Conservation (phyloP, 23 tunicate species). For the Trididemnum clinides region DNA sequence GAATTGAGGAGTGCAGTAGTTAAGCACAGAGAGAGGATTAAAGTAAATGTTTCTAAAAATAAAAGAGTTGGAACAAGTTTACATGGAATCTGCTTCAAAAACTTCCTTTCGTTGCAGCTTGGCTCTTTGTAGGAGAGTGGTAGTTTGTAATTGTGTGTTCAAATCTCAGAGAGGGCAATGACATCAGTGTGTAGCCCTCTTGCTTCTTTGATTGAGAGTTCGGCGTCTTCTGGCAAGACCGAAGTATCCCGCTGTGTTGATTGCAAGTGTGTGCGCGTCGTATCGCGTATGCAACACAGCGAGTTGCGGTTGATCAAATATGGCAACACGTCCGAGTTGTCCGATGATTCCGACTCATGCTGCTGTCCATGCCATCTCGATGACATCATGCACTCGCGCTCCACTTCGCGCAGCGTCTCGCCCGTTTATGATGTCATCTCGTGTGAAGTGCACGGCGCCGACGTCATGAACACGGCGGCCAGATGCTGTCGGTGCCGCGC, state of each 20-base stretch:
- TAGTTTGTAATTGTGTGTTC: too few species aligned
- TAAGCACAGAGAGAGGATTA: too few species aligned
- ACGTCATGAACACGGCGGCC: not conserved
- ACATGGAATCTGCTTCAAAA: too few species aligned
- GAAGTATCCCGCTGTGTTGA: conserved; percentile 53
- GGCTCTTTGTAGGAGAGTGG: too few species aligned
- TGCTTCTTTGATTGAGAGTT: not conserved
- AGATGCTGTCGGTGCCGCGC: conserved; percentile 48
- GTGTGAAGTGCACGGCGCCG: conserved; percentile 3
- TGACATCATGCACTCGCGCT: conserved; percentile 35
- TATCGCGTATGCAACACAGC: conserved; percentile 75
- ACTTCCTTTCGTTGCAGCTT: too few species aligned
- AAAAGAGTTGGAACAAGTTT: too few species aligned
- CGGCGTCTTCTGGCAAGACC: conserved; percentile 23
- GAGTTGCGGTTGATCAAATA: conserved; percentile 74
- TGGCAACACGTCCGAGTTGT: conserved; percentile 24
- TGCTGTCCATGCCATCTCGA: conserved; percentile 69
- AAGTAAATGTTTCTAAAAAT: too few species aligned
- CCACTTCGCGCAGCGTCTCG: conserved; percentile 50
- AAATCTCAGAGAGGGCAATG: too few species aligned
- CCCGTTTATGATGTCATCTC: conserved; percentile 1
- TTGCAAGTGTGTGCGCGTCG: conserved; percentile 69
- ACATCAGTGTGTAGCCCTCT: not conserved
- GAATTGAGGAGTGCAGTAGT: too few species aligned
- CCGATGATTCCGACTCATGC: conserved; percentile 30